Conservation (phyloP, 64 coral and sea anemone genomes). For the Dendrophyllia cribrosa region DNA sequence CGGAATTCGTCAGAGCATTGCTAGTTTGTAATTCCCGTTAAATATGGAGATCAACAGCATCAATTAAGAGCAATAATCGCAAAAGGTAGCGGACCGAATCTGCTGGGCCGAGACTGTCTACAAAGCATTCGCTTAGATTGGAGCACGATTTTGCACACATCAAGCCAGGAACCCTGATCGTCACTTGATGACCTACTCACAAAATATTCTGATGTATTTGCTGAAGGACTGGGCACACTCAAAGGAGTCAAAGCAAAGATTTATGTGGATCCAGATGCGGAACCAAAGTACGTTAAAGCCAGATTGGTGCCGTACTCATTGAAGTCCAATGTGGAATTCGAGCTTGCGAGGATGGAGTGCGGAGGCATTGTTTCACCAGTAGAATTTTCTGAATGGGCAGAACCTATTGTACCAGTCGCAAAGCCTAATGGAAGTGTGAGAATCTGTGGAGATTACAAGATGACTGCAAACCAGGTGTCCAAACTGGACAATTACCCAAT, state of each 20-base stretch:
- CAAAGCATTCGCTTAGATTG: slow-evolving; percentile 24
- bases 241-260: slow-evolving; percentile 57
- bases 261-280: slow-evolving; percentile 27
- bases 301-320: slow-evolving; percentile 48
- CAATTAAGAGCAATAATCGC: not conserved
- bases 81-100: slow-evolving; percentile 37
- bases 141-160: slow-evolving; percentile 14
- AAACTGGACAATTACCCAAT: slow-evolving; percentile 74
- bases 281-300: slow-evolving; percentile 58
- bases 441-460: slow-evolving; percentile 64
- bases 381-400: slow-evolving; percentile 68
- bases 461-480: slow-evolving; percentile 55
- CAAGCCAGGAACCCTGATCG: not conserved
- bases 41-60: slow-evolving; percentile 25
- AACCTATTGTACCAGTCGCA: slow-evolving; percentile 58
- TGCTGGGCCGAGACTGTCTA: slow-evolving; percentile 50
- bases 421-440: slow-evolving; percentile 72
- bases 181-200: not conserved
- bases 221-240: slow-evolving; percentile 62
- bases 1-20: slow-evolving; percentile 37
- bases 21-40: slow-evolving; percentile 8
- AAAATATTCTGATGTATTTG: slow-evolving; percentile 40
- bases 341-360: slow-evolving; percentile 9
- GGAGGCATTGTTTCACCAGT: slow-evolving; percentile 59
- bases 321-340: slow-evolving; percentile 48